A percentile compares a stretch with the other conserved stretches of the same genome.
Conservation (phyloP, 2,888 invertebrate species). For the Acanthosepion pharaonis region DNA sequence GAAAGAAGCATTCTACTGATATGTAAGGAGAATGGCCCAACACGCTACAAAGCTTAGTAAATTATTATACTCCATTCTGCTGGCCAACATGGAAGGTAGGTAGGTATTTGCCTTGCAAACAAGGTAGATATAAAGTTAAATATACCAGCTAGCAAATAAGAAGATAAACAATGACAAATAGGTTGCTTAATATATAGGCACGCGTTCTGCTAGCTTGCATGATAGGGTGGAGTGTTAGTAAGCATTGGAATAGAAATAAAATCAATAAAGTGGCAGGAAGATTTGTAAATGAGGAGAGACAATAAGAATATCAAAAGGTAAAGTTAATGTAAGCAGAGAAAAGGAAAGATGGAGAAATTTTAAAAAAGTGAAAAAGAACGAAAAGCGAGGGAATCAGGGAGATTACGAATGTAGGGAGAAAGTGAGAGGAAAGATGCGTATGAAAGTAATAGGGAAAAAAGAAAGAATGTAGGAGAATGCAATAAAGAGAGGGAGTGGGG, state of each 20-base stretch:
- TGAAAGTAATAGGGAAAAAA: not conserved
- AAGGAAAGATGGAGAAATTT: too few species aligned
- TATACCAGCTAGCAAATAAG: not conserved
- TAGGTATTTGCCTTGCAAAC: not conserved
- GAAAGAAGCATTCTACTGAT: not conserved
- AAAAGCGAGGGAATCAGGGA: not conserved
- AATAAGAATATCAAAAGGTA: not conserved
- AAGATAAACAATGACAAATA: not conserved
- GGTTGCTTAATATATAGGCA: not conserved
- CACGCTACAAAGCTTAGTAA: too few species aligned
- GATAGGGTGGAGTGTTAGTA: not conserved
- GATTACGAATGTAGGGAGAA: not conserved
- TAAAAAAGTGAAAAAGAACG: too few species aligned
- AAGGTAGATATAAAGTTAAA: not conserved
- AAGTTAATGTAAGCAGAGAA: not conserved
- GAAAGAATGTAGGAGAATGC: not conserved
- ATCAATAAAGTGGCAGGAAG: constrained; percentile 25
- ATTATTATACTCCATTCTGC: too few species aligned
- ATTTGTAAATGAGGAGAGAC: constrained; percentile 22
- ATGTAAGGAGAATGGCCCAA: not conserved
- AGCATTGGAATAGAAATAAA: not conserved
- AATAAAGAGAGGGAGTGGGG: not conserved
- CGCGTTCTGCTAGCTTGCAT: not conserved
- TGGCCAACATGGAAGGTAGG: not conserved
- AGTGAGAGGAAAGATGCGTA: not conserved